A percentile compares a stretch with the other conserved stretches of the same genome.
Conservation (phyloP, 2,888 invertebrate species). For the Euzetes globulus region DNA sequence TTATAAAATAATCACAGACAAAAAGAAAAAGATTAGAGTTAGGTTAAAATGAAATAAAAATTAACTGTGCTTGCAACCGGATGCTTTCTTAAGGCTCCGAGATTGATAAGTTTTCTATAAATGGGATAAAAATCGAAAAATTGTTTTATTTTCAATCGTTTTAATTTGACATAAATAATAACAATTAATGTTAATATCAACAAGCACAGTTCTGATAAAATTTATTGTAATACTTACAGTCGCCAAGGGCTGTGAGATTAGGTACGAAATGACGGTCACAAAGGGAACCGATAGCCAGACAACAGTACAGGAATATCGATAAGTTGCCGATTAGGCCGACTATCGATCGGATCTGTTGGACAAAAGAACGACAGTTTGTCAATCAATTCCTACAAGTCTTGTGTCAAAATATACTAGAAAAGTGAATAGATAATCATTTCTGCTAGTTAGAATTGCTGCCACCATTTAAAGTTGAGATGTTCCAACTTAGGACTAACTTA, state of each 20-base stretch:
- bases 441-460: too few relatives aligned
- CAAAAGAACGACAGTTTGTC: background rate
- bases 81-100: slow-evolving; percentile 18
- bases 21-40: background rate
- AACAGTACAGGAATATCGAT: slow-evolving; percentile 32
- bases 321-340: background rate
- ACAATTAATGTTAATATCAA: background rate
- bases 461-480: too few relatives aligned
- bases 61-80: background rate
- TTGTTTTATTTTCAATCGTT: background rate
- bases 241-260: slow-evolving; percentile 12
- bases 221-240: slow-evolving; percentile 7
- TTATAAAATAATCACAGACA: too few relatives aligned
- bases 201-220: background rate
- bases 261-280: slow-evolving; percentile 35
- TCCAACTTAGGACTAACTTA: too few relatives aligned
- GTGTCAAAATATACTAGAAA: too few relatives aligned
- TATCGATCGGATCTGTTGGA: background rate
- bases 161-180: background rate
- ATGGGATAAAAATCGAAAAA: slow-evolving; percentile 1
- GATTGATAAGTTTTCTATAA: slow-evolving; percentile 7
- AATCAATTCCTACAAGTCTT: too few relatives aligned
- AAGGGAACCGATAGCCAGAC: slow-evolving; percentile 34
- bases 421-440: too few relatives aligned
- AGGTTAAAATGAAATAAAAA: background rate